These are phyloP conservation scores for Sebastes trivittatus DNA, from an alignment of 2,797 vertebrate genomes.

Conservation along the genomic window DNA sequence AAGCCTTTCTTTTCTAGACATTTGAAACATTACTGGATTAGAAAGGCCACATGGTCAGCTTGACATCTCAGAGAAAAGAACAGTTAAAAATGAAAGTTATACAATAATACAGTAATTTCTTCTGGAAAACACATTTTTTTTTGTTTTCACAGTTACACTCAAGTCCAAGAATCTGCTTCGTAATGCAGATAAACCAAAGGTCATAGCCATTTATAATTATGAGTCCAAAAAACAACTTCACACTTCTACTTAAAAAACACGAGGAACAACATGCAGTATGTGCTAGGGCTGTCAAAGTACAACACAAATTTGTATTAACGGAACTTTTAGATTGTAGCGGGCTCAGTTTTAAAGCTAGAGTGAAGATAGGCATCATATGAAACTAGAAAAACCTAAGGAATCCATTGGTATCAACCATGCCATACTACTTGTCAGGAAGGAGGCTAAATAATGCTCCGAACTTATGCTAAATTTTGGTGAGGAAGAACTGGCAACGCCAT, in stretches of 20 bases:
- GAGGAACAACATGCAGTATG: neutral
- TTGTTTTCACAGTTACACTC: neutral
- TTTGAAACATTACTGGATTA: neutral
- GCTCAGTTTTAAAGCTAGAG: too few relatives aligned
- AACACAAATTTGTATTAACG: too few relatives aligned
- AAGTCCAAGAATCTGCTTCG: neutral
- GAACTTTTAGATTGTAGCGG: fast-evolving
- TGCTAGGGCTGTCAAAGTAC: too few relatives aligned
- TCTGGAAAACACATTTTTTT: neutral
- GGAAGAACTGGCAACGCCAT: too few relatives aligned
- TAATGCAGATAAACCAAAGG: neutral
- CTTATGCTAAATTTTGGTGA: fast-evolving
- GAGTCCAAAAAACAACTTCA: neutral
- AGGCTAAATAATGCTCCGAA: fast-evolving
- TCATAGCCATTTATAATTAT: neutral
- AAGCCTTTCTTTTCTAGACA: neutral
- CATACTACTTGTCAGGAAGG: too few relatives aligned
- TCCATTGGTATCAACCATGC: too few relatives aligned
- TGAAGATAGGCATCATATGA: too few relatives aligned
- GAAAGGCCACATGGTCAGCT: neutral
- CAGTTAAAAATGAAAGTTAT: neutral
- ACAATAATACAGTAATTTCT: neutral
- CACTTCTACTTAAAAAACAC: neutral
- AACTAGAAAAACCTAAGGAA: too few relatives aligned
- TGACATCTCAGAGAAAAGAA: neutral